Evolutionary conservation across 2,888 invertebrate species (phyloP), one percentile per base, ranked within the genome.

Genomic region (Bugulina stolonifera): DNA sequence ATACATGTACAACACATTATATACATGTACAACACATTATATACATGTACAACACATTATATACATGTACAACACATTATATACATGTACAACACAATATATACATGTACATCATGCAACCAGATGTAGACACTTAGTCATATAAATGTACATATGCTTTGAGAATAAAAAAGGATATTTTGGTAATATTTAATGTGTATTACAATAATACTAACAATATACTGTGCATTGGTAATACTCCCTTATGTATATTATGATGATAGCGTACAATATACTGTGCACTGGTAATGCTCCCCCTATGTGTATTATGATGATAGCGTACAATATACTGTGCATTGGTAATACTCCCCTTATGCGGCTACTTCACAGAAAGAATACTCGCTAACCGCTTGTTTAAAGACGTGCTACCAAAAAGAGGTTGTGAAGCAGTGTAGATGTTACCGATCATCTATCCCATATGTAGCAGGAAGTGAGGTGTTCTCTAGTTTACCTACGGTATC

Each of bases 351-450:
- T 55, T 3, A 55, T 55, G 3, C 55, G 3, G 5, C 55, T 18
- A 64, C 25, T 5, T 57, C 25, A 18, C 27, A 64, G 64, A 27
- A 10, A 34, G 34, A 34, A 14, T 64, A 64, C n/a, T 64, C 64
- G 10, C 64, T 25, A 27, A 64, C 64, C 25, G 64, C 64, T n/a
- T 64, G 64, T 32, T n/a, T 64, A 25, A 64, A 32, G 32, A 64
- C 64, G 3, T 64, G 64, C 27, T 64, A 25, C 29, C 64, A 64
- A n/a, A 64, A 32, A 64, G 32, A 64, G 34, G 32, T 32, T 18
- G 32, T 27, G 22, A 64, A 32, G 14, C 14, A 32, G 18, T 64
- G 64, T 64, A n/a, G 34, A 14, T 64, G 64, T 34, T 32, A 64
- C 34, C 18, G 10, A n/a, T 25, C 64, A 3, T 25, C 64, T 14